Base-by-base conservation (phyloP, 2,888 invertebrate species). In the Zonitis immaculata region DNA sequence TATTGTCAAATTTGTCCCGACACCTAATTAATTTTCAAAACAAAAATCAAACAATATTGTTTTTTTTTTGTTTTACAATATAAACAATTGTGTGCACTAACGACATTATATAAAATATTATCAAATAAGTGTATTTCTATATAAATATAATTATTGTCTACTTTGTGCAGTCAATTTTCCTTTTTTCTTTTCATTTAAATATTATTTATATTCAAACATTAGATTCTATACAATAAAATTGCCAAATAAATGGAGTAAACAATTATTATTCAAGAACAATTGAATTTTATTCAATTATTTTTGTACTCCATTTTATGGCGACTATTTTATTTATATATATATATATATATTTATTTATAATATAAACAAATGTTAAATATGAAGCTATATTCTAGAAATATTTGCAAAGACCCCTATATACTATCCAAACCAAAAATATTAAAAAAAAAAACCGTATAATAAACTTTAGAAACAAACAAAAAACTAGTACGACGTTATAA, bases 101-200 rank as follows among this genome's bases (percentile, higher is more conserved):
- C 64, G 64, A 60, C 62, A 49, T 50, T 47, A 30, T 54, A 61
- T 55, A 56, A 49, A 51, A 59, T 51, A 58, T 57, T 32, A 32
- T 35, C 12, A 12, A 32, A 54, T n/a, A n/a, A n/a, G n/a, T n/a
- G n/a, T n/a, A n/a, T n/a, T n/a, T n/a, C n/a, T 50, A 56, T 57
- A 51, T 47, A 49, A 48, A 51, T 58, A 54, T 58, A 51, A 52
- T 68, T 72, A 72, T 71, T 71, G 69, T 73, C 71, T 72, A 73
- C 67, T 70, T 66, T 73, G 73, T 74, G 74, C 73, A 74, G 74
- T 74, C 73, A 67, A 69, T 68, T 66, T 64, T 35, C 9, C 16
- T 6, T 9, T 18, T 35, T 35, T 4, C 6, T 35, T 5, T 35
- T 35, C 63, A 64, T n/a, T n/a, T n/a, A n/a, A n/a, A n/a, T n/a